phyloP scores from a whole-genome alignment of 1,140 invertebrate genomes.

The Oryctes rhinoceros region DNA sequence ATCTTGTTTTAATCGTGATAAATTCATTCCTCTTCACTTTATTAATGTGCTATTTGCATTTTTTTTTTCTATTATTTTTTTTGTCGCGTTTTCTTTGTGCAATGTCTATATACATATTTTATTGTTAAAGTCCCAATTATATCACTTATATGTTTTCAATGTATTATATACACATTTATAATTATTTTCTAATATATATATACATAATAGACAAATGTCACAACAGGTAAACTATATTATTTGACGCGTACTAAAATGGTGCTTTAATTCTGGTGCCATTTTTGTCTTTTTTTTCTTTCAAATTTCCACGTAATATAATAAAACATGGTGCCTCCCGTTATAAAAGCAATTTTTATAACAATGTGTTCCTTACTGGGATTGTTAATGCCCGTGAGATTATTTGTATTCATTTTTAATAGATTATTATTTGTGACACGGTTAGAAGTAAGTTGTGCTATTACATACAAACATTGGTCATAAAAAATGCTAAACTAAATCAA shows the following conservation, averaged over 20 bases:
- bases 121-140: conserved; percentile 1
- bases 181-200: neutral
- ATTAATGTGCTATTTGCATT: conserved; percentile 1
- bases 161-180: conserved; percentile 20
- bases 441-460: neutral
- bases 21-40: conserved; percentile 37
- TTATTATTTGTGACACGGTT: conserved; percentile 14
- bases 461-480: neutral
- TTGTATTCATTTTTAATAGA: neutral
- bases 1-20: conserved; percentile 35
- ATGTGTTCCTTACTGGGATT: conserved; percentile 9
- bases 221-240: neutral
- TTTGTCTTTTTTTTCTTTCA: neutral
- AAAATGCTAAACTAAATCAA: neutral
- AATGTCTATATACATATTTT: conserved; percentile 1
- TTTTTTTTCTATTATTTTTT: conserved; percentile 6
- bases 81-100: neutral
- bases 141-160: conserved; percentile 4
- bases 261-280: neutral
- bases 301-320: neutral
- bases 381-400: neutral
- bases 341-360: neutral
- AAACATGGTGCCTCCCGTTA: conserved; percentile 26
- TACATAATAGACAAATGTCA: conserved; percentile 7
- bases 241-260: neutral